Conservation (phyloP, 2,113 vertebrate species). For the Actinemys pallida region DNA sequence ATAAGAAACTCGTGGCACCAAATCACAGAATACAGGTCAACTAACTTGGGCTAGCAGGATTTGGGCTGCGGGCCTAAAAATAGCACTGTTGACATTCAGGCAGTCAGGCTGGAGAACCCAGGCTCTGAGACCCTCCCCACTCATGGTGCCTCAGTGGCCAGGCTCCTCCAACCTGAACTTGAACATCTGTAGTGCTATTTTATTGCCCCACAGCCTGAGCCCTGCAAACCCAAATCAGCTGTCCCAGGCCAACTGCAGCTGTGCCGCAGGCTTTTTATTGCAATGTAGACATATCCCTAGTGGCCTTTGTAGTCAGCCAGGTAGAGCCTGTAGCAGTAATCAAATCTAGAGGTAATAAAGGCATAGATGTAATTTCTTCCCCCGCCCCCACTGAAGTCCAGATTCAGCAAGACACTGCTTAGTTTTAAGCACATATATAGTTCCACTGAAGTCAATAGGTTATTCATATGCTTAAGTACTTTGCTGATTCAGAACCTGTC, state of each 20-base stretch:
- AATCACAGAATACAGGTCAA: background rate
- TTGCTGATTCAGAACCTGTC: background rate
- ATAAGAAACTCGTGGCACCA: too few species aligned
- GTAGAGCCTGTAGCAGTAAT: background rate
- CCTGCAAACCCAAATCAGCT: background rate
- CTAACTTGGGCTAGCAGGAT: background rate
- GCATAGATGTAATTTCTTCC: background rate
- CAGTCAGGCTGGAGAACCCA: background rate
- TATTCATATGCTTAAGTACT: background rate
- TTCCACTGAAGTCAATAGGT: background rate
- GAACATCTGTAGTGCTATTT: background rate
- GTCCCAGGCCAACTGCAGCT: background rate
- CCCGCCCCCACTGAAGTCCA: background rate
- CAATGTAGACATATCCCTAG: background rate
- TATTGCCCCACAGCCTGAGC: background rate
- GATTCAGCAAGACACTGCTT: background rate
- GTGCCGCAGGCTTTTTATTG: background rate
- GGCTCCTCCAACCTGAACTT: background rate
- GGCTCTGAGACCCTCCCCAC: background rate
- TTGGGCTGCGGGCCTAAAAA: background rate
- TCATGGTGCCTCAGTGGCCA: background rate
- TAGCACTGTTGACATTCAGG: background rate
- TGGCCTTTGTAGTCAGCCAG: background rate
- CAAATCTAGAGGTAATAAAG: background rate
- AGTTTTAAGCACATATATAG: background rate